Base-by-base conservation (phyloP, 2,888 invertebrate genomes). In the Drosophila nigritarsus region DNA sequence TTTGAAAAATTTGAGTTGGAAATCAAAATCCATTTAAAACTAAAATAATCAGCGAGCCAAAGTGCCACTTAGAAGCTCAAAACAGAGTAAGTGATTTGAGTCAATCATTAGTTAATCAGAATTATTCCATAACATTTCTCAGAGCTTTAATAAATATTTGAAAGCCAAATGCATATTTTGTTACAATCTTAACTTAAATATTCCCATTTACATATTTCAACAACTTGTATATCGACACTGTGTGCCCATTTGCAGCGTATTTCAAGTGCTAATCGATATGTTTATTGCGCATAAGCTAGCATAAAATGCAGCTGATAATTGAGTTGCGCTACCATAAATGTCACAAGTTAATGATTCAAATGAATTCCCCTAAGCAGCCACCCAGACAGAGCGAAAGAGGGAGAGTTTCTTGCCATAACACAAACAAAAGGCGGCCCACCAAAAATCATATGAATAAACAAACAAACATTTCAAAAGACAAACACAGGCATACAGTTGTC, bases 211-310 rank as follows among this genome's bases (percentile, higher is more conserved):
- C 48, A 68, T 49, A n/a, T 20, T 59, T 9, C 18, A 27, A 32
- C 38, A 63, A 3, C 20, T 66, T 42, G 11, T 66, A n/a, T 42
- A 27, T 76, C 68, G 73, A 76, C 73, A 65, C 65, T 55, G n/a
- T 24, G 9, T 32, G 54, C 2, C 8, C 61, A 73, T 73, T 55
- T 58, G 32, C 54, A 48, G 20, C 34, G 51, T 55, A 62, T 71
- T 78, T 61, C 53, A 70, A 78, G 78, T 64, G 74, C 50, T 74
- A 66, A 78, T 70, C 70, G 70, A 48, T 50, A 51, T 71, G 61
- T 78, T 78, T 74, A 78, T 74, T 50, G 20, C 20, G 8, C 58
- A 61, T 60, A 66, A 58, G 63, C 56, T 45, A 54, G 9, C 50
- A 32, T 32, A 49, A 56, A 65, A 59, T 51, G 34, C 32, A 45